Evolutionary conservation across 2,888 invertebrate species (phyloP), one percentile per base, ranked within the genome.

Genomic region (Microctonus aethiopoides): DNA sequence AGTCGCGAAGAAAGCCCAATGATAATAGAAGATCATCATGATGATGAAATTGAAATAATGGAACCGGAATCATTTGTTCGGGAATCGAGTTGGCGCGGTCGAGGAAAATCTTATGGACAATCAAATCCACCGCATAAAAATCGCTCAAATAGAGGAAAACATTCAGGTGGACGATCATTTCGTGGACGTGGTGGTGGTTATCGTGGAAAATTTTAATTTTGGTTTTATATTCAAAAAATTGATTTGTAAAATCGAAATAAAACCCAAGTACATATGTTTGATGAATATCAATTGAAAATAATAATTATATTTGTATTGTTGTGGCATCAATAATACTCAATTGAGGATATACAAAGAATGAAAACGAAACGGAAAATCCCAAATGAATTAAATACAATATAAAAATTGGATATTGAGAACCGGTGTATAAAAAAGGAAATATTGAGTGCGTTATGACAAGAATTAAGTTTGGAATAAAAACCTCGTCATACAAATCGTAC

Each of bases 1-100:
- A 83, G 81, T 54, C 81, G 78, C 7, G 82, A 79, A n/a, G 80
- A 79, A 41, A 83, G 81, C 65, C 83, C 83, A 0, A 78, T 81
- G 78, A 74, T 78, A 1, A 54, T 80, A 16, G 82, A 79, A 26
- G 81, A 79, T 24, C 80, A 82, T 41, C 80, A 82, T 1, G 81
- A 83, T 34, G 81, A 83, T 24, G 81, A 83, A 39, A 29, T 81
- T n/a, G 79, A 80, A 41, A 69, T 74, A 20, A 60, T 74, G 24
- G 62, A 75, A 57, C 75, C 77, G 22, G 76, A 78, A 26, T 71
- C 72, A 67, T 79, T 75, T 68, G 74, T 76, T 34, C 76, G 78
- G 57, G 77, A 76, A 63, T 59, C 75, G 7, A 80, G 77, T 46
- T 84, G 81, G 80, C 73, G 77, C 41, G 72, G 76, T 26, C 75